Base-by-base conservation (phyloP, 2,797 vertebrate species). In the Gorsachius magnificus region DNA sequence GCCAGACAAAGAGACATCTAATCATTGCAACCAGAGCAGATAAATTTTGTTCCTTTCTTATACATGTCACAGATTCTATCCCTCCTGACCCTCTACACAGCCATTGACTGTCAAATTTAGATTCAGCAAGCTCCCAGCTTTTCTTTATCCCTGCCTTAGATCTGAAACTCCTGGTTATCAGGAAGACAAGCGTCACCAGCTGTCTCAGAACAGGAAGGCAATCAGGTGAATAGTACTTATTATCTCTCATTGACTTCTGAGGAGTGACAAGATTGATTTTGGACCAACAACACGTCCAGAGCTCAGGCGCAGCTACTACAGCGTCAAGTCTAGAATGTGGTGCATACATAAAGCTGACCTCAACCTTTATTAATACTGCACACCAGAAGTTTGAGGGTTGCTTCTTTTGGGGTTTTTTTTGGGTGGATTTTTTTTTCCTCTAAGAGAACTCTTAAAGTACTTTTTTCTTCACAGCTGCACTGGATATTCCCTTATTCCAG, bases 181-280 rank as follows among this genome's bases (percentile, higher is more conserved):
- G 98, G 97, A 97, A 98, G 98, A 98, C 98, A 98, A 96, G 86
- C 97, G 97, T 98, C 98, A 98, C 97, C 98, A 98, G 98, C 98
- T 98, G 98, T 98, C 98, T 98, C 96, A 16, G 97, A 96, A 98
- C 97, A 98, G 98, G 98, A 98, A 98, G 98, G 98, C 98, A 98
- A 98, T 98, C 98, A 98, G 98, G 98, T 98, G 98, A 98, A 98
- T 96, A 97, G 98, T 97, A 98, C 98, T 98, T 98, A 98, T 98
- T 98, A 98, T 98, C 98, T 98, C 97, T 97, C 98, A 95, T 97
- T 98, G 98, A 98, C 97, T 98, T 98, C 97, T 83, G 88, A 98
- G 97, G 97, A 98, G 94, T 95, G 97, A 98, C 98, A 98, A 98
- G 98, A 98, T 98, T 98, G 98, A 98, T 98, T 98, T 97, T 97